These are phyloP conservation scores for Nyleta sp. DNA, from an alignment of 2,888 invertebrate genomes.

Conservation along the genomic window DNA sequence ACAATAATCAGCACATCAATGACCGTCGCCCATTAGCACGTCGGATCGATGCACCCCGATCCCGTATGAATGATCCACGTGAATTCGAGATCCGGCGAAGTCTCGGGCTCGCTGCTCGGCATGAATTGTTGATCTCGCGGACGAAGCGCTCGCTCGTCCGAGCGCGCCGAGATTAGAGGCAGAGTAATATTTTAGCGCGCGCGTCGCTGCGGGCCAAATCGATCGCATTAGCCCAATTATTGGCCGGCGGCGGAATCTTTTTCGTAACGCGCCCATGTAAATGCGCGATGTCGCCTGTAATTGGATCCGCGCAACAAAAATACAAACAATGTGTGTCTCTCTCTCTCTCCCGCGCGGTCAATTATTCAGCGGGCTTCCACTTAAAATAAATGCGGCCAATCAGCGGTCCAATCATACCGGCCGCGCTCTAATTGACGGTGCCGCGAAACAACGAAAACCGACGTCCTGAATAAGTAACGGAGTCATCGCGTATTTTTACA, in stretches of 20 bases:
- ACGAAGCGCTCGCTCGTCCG: not conserved
- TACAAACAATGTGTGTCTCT: conserved; percentile 47
- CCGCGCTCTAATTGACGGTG: conserved; percentile 50
- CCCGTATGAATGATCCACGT: conserved; percentile 11
- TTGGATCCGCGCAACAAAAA: conserved; percentile 43
- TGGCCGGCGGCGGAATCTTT: conserved; percentile 14
- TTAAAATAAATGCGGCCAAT: conserved; percentile 40
- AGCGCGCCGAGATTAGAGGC: conserved; percentile 32
- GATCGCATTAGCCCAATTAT: conserved; percentile 59
- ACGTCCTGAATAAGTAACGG: conserved; percentile 48
- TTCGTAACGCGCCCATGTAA: conserved; percentile 9
- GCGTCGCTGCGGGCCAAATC: conserved; percentile 21
- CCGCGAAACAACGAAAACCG: conserved; percentile 39
- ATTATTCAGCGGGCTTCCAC: conserved; percentile 44
- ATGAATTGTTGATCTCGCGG: conserved; percentile 30
- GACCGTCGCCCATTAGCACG: conserved; percentile 6
- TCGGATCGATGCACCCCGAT: not conserved
- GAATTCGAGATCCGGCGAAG: conserved; percentile 6
- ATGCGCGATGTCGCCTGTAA: conserved; percentile 31
- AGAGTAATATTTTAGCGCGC: conserved; percentile 38
- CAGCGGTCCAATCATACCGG: conserved; percentile 39
- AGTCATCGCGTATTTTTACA: conserved; percentile 62
- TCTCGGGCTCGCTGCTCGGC: not conserved
- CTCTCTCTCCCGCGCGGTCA: conserved; percentile 27
- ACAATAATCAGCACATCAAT: too few species aligned